Base-by-base conservation (phyloP, 2,113 vertebrate species). In the Megaceryle maxima region DNA sequence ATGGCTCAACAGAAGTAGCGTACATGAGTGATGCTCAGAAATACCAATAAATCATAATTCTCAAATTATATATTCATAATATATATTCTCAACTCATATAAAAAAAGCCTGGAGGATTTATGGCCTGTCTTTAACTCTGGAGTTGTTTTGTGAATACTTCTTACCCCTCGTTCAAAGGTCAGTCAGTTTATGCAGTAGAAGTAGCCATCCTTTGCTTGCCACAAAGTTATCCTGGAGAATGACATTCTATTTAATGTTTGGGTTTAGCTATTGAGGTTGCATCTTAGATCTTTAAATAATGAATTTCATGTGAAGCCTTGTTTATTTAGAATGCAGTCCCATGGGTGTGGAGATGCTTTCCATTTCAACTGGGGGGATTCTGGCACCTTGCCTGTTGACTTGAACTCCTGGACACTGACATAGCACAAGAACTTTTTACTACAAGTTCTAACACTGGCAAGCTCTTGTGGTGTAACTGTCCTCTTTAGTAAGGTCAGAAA, bases 361-460 rank as follows among this genome's bases (percentile, higher is more conserved):
- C 16, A 11, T 59, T 86, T 53, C 76, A 63, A 5, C 53, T n/a
- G 75, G 66, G 21, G 18, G 56, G 28, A 56, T 64, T 88, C 60
- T 8, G 1, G 1, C 50, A 44, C 0, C 0, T 41, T 53, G 41
- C 10, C 2, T 53, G 15, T 90, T 73, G 59, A 20, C 4, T 48
- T 72, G 31, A 60, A 33, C 35, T 76, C n/a, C 50, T 35, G 53
- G n/a, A 31, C 20, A 3, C 16, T 69, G 37, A 12, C 60, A 51
- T 13, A 13, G 25, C 6, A 3, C 41, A 55, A 73, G 37, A 63
- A 53, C 13, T 62, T 84, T 63, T 77, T 44, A 11, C 37, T 77
- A 8, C 16, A 41, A 63, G 1, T 3, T 5, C 1, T 33, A 76
- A 35, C 7, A 25, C 13, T 48, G 67, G 8, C 5, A 79, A 25